Conservation (phyloP, 2,797 vertebrate species). For the Neosalanx taihuensis region DNA sequence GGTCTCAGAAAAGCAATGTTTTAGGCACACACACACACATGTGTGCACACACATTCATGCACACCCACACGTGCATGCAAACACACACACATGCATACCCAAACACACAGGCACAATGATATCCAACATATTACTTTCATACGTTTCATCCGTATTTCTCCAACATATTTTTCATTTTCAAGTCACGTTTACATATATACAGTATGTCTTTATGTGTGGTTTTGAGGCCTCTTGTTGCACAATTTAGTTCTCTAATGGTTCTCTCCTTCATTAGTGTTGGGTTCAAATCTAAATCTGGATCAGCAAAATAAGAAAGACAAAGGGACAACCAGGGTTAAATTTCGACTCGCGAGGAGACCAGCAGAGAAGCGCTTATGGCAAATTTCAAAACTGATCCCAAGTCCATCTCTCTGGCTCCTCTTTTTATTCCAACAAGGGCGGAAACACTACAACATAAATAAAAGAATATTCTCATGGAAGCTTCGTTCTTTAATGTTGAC, state of each 20-base stretch:
- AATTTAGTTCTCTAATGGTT: no score
- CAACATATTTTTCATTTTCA: not conserved
- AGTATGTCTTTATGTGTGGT: not conserved
- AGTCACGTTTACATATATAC: not conserved
- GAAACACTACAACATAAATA: no score
- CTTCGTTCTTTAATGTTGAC: no score
- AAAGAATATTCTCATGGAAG: no score
- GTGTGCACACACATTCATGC: not conserved
- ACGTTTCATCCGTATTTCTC: not conserved
- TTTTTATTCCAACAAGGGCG: no score
- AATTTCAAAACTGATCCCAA: not conserved
- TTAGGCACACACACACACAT: not conserved
- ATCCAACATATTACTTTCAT: not conserved
- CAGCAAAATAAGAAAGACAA: no score
- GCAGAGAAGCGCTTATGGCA: no score
- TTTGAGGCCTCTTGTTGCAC: not conserved
- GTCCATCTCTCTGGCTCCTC: conserved; percentile 1
- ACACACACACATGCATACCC: not conserved
- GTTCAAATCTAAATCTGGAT: not conserved
- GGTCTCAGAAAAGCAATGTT: not conserved
- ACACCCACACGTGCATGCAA: not conserved
- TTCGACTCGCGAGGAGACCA: no score
- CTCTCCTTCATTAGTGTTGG: no score
- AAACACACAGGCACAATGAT: not conserved
- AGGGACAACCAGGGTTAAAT: not conserved